Base-by-base conservation (phyloP, 2,797 vertebrate species). In the Macroramphosus scolopax region DNA sequence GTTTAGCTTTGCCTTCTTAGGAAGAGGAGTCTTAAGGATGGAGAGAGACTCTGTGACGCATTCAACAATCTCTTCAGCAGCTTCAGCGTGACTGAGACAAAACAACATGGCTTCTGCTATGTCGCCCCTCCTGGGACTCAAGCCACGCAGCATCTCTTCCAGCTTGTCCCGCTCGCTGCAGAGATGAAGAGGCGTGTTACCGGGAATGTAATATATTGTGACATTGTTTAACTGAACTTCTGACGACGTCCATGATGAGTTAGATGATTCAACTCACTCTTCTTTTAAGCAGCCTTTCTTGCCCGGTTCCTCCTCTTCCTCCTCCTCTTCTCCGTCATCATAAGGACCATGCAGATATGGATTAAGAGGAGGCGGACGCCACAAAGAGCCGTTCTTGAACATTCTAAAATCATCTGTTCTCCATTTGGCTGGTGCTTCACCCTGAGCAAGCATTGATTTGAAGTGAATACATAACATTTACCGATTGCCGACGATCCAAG, bases 51-150 rank as follows among this genome's bases (percentile, higher is more conserved):
- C 97, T 0, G 97, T 87, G 63, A 99, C 82, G 50, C 96, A 98
- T 80, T 98, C 97, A 30, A 99, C 97, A 41, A 99, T 97, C 87
- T 99, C 97, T 73, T 98, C 97, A 20, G 97, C 96, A 46, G 96
- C 97, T 68, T 99, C 97, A 0, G 96, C 97, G 4, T 91, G 96
- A 62, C 89, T 92, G 24, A 99, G 92, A 76, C 97, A 99, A 81
- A 99, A 99, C 78, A 96, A 80, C 97, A 98, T 99, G 39, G 94
- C 96, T 13, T 98, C 95, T 1, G 95, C 95, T 32, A 99, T 91
- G 61, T 97, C 95, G 2, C 92, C 94, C 75, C 95, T 96, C 70
- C 95, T 89, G 51, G 97, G 96, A 1, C 93, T 94, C 79, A 99
- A 82, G 17, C 90, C 95, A 38, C 96, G 89, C 8, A 99, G 85